Base-by-base conservation (phyloP, 2,888 invertebrate genomes). In the Folsomia candida region DNA sequence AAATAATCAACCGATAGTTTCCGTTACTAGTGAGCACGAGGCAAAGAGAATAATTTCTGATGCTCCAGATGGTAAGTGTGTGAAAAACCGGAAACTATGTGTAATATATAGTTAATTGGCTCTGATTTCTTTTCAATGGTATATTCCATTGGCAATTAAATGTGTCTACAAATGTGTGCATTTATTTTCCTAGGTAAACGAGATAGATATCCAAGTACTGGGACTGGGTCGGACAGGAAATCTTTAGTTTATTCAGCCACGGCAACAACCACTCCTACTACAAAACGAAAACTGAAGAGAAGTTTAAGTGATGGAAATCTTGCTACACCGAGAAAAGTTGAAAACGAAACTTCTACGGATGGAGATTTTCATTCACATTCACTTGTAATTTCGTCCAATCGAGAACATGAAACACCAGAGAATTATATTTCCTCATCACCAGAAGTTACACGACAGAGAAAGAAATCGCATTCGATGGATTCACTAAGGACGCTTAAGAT, bases 221-320 rank as follows among this genome's bases (percentile, higher is more conserved):
- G 79, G 51, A 78, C 80, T 18, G 74, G 76, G 14, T 75, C 75
- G n/a, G 77, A 78, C 26, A 71, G 78, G 65, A 78, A 76, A 51
- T 78, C 78, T 14, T 22, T 74, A 60, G 61, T 74, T 11, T 78
- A 73, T 62, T 76, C 73, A 25, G 75, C 71, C 22, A n/a, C n/a
- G n/a, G n/a, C n/a, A n/a, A n/a, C n/a, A n/a, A 61, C 62, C 14
- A 71, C 72, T 3, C 73, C 71, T 18, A 71, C 66, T 27, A 73
- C 74, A 1, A 71, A 59, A 57, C 63, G 70, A 67, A 77, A 72
- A 70, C 54, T 80, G 54, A 75, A 76, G 25, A 59, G 81, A 63
- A 81, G 81, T 71, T 60, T 79, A 58, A 81, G 80, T 69, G 81
- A 81, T 47, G 79, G 80, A 18, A 80, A 80, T 59, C 51, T 80